Conservation (phyloP, 2,888 invertebrate genomes). For the Eupithecia tripunctaria region DNA sequence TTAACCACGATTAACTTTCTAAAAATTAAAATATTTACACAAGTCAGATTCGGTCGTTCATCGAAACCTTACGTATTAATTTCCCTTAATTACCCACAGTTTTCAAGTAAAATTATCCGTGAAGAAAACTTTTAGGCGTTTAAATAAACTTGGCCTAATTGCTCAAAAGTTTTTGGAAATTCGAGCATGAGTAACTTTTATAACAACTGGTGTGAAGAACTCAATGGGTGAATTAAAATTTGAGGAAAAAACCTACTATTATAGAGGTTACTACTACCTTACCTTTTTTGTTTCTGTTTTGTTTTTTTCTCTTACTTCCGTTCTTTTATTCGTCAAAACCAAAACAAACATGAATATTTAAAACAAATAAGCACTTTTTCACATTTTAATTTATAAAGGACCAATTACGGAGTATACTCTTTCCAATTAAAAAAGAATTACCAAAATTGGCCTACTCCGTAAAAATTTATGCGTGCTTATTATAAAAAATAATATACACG, state of each 20-base stretch:
- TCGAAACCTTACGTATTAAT: background rate
- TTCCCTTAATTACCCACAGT: constrained; percentile 6
- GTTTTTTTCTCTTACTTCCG: background rate
- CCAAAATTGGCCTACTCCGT: too few species aligned
- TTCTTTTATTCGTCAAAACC: background rate
- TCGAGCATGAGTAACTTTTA: background rate
- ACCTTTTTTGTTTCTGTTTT: background rate
- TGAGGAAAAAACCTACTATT: background rate
- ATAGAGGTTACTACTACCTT: background rate
- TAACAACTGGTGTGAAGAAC: background rate
- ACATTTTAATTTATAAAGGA: too few species aligned
- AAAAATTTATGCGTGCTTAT: too few species aligned
- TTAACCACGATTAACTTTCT: too few species aligned
- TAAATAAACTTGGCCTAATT: background rate
- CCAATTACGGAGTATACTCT: too few species aligned
- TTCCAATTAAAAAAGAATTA: too few species aligned
- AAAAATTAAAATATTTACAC: background rate
- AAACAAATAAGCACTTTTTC: too few species aligned
- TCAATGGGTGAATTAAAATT: background rate
- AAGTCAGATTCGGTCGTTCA: background rate
- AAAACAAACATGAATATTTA: background rate
- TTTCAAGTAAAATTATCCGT: constrained; percentile 7
- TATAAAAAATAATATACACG: too few species aligned
- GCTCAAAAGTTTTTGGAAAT: constrained; percentile 7
- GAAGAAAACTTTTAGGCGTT: constrained; percentile 4